These are phyloP conservation scores for Aphelenchoides fujianensis DNA, from an alignment of 1,140 invertebrate species.

Conservation along the genomic window DNA sequence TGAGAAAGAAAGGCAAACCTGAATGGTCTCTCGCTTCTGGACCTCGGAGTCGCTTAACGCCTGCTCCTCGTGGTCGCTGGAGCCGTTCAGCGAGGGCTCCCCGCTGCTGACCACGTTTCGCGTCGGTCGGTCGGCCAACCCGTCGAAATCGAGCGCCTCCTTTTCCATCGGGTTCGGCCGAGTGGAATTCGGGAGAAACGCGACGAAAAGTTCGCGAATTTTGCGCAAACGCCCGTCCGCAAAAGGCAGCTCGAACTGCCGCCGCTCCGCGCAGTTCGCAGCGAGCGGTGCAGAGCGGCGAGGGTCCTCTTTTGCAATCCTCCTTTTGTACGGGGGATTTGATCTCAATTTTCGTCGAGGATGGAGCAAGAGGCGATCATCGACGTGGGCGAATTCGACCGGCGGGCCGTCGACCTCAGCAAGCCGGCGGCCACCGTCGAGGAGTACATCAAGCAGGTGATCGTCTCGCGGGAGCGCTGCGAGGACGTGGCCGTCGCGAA, in stretches of 20 bases:
- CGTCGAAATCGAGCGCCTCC: too few species aligned
- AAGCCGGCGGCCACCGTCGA: constrained; percentile 19
- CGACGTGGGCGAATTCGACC: constrained; percentile 27
- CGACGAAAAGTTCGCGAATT: too few species aligned
- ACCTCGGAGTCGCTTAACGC: constrained; percentile 12
- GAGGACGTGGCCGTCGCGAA: constrained; percentile 25
- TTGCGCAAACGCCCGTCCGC: not conserved
- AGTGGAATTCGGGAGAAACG: too few species aligned
- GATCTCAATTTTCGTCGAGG: not conserved
- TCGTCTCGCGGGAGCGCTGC: constrained; percentile 15
- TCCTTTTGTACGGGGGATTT: constrained; percentile 4
- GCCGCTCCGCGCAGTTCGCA: constrained; percentile 5
- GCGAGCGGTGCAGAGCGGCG: not conserved
- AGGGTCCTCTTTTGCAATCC: not conserved
- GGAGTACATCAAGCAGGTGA: constrained; percentile 31
- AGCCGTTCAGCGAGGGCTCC: not conserved
- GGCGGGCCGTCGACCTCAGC: constrained; percentile 17
- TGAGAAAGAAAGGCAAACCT: too few species aligned
- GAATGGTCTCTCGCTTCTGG: not conserved
- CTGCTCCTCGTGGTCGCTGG: not conserved
- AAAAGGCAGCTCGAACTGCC: too few species aligned
- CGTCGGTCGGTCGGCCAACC: too few species aligned
- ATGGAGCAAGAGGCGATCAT: constrained; percentile 25
- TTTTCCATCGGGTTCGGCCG: too few species aligned
- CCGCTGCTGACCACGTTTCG: constrained; percentile 16